Percentiles rank a stretch among this genome's conserved stretches.
Evolutionary conservation across 2,113 vertebrate species (phyloP).

Genomic region (Hemiscyllium ocellatum): DNA sequence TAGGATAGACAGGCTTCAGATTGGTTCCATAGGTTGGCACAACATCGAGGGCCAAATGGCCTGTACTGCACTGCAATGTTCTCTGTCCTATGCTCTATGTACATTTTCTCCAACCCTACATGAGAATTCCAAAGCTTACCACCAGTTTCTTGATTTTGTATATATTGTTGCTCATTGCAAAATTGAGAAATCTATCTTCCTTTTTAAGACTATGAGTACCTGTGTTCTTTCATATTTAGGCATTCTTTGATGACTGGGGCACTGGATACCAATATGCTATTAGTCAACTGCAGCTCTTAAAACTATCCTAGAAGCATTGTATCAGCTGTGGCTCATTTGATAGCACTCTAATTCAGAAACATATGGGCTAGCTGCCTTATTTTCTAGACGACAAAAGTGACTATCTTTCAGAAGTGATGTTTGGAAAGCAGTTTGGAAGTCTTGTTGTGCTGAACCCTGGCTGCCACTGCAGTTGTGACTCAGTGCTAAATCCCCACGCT

Average conservation of each 20-base stretch:
- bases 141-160: not conserved
- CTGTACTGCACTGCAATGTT: no score
- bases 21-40: no score
- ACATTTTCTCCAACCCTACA: no score
- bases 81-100: no score
- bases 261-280: not conserved
- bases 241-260: not conserved
- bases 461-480: not conserved
- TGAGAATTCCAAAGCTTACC: not conserved
- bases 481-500: not conserved
- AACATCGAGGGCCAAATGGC: no score
- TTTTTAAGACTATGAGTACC: not conserved
- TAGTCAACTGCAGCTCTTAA: not conserved
- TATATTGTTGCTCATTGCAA: not conserved
- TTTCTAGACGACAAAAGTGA: no score
- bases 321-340: no score
- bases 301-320: not conserved
- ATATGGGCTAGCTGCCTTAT: no score
- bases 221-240: no score
- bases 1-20: no score
- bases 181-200: not conserved
- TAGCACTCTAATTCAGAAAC: no score
- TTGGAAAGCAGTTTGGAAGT: not conserved
- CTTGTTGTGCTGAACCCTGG: not conserved
- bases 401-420: no score